Evolutionary conservation across 1,140 invertebrate genomes (phyloP).

Genomic region (Anoplolepis gracilipes): DNA sequence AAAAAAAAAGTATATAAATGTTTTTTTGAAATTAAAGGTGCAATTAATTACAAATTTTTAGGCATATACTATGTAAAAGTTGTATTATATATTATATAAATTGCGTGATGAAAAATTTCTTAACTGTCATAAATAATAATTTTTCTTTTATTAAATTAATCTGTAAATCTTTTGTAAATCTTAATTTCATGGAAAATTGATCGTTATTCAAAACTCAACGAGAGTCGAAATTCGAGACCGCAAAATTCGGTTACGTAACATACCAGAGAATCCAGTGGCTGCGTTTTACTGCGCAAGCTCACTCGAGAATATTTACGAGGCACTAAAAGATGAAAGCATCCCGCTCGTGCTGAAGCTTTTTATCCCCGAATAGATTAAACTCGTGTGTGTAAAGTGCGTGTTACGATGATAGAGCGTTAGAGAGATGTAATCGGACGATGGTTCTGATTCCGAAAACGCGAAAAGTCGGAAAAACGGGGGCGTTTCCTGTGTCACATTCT

Average conservation of each 20-base stretch:
- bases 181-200: not conserved
- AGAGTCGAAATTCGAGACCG: not conserved
- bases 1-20: not conserved
- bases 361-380: slow-evolving; percentile 33
- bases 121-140: not conserved
- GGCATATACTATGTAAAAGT: not conserved
- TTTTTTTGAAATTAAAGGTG: not conserved
- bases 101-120: not conserved
- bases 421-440: not conserved
- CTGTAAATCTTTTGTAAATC: not conserved
- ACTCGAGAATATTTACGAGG: slow-evolving; percentile 62
- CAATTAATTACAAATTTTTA: not conserved
- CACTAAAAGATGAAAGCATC: slow-evolving; percentile 60
- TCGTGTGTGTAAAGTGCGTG: slow-evolving; percentile 14
- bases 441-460: not conserved
- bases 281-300: slow-evolving; percentile 45
- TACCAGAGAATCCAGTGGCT: slow-evolving; percentile 22
- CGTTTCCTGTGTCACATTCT: not conserved
- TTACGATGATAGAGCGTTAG: not conserved
- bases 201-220: slow-evolving; percentile 6
- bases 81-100: not conserved
- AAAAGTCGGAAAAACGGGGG: too few relatives aligned
- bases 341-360: not conserved
- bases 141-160: too few relatives aligned
- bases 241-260: slow-evolving; percentile 42